Evolutionary conservation across 1,140 invertebrate genomes (phyloP).

Genomic region (Orchestia grillus): DNA sequence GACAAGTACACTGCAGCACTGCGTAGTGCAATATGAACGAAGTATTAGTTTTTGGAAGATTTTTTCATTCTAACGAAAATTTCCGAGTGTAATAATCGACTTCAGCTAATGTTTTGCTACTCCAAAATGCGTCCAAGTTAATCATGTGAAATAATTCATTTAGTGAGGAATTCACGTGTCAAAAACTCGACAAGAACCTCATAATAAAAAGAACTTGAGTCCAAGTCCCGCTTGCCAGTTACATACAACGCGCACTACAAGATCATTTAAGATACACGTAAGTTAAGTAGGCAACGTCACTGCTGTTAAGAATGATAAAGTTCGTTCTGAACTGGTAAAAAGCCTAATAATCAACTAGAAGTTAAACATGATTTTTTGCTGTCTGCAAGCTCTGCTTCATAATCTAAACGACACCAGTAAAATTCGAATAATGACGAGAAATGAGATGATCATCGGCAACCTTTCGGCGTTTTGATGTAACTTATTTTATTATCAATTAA

Average conservation of each 20-base stretch:
- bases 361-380: not conserved
- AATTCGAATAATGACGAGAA: not conserved
- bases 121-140: too few relatives aligned
- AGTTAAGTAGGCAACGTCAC: too few relatives aligned
- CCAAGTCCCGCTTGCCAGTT: not conserved
- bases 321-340: not conserved
- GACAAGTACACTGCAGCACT: too few relatives aligned
- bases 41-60: too few relatives aligned
- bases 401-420: not conserved
- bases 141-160: too few relatives aligned
- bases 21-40: too few relatives aligned
- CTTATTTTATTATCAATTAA: constrained; percentile 12
- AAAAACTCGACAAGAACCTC: not conserved
- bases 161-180: not conserved
- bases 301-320: not conserved
- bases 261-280: not conserved
- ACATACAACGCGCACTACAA: not conserved
- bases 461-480: not conserved
- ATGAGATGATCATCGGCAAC: not conserved
- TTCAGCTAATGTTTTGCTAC: too few relatives aligned
- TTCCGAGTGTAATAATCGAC: too few relatives aligned
- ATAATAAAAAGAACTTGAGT: not conserved
- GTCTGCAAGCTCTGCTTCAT: not conserved
- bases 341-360: not conserved
- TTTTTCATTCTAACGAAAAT: too few relatives aligned